These are phyloP conservation scores for Cephalopholis sonnerati DNA, from an alignment of 2,113 vertebrate genomes.

Conservation along the genomic window DNA sequence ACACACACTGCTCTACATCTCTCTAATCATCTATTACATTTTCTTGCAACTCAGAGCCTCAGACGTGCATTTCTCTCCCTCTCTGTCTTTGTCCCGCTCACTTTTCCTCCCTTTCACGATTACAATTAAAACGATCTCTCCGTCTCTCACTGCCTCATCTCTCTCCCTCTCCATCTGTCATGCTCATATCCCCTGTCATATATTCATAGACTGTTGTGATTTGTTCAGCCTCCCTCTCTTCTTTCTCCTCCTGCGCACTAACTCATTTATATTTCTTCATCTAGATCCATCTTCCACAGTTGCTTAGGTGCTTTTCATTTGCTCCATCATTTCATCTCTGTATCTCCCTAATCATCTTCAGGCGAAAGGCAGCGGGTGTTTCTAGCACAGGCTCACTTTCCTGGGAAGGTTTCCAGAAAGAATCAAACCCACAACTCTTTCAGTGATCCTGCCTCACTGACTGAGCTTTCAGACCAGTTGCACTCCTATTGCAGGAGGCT, in stretches of 20 bases:
- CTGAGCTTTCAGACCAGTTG: constrained; percentile 34
- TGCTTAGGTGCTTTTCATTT: constrained; percentile 46
- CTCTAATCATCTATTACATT: constrained; percentile 71
- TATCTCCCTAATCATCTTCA: constrained; percentile 18
- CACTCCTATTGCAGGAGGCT: constrained; percentile 40
- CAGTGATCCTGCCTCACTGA: constrained; percentile 21
- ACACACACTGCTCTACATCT: constrained; percentile 47
- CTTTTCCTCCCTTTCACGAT: constrained; percentile 22
- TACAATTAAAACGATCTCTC: constrained; percentile 59
- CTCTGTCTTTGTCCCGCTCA: constrained; percentile 44
- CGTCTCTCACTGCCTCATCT: constrained; percentile 38
- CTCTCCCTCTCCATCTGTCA: constrained; percentile 58
- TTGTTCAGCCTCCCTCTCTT: constrained; percentile 36
- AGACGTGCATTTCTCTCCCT: constrained; percentile 40
- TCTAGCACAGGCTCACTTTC: constrained; percentile 5
- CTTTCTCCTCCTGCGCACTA: constrained; percentile 7
- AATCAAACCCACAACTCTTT: constrained; percentile 45
- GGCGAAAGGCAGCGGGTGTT: constrained; percentile 7
- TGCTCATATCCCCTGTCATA: constrained; percentile 37
- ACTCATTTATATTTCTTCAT: constrained; percentile 48
- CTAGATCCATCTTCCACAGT: constrained; percentile 29
- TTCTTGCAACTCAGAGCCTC: constrained; percentile 47
- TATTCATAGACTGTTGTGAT: constrained; percentile 56
- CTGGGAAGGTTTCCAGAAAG: constrained; percentile 22
- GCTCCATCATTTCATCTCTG: constrained; percentile 41